Base-by-base conservation (phyloP, 2,888 invertebrate species). In the Galeruca laticollis region DNA sequence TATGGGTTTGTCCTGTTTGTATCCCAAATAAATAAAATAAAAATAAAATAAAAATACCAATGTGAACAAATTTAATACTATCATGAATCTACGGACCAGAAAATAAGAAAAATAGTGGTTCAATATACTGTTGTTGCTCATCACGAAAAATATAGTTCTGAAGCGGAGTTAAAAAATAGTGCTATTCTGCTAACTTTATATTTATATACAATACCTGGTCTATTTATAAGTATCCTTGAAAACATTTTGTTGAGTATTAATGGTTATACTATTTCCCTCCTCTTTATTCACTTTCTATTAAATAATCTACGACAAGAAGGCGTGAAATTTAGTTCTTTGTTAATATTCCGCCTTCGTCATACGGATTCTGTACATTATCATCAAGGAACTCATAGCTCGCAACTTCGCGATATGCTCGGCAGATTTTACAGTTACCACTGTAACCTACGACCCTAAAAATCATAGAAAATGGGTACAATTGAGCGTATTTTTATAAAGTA, bases 241-340 rank as follows among this genome's bases (percentile, higher is more conserved):
- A 60, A 69, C 61, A 63, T 60, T 60, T 68, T 49, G 63, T 35
- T 70, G 57, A 56, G 59, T 59, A 62, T 62, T 64, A 73, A 73
- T 69, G 73, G 69, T 71, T 70, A 63, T 47, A 15, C 18, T 5
- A 15, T 54, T 61, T 40, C 49, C 37, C 52, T 59, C 63, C 52
- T 33, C 40, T 60, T 43, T 43, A 51, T 65, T 70, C 68, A 72
- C 73, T 73, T 73, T 73, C 73, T 72, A 70, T 73, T 47, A 31
- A 59, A 66, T 60, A 68, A 59, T 63, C 62, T 60, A 63, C 64
- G 65, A 65, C 59, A 60, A 72, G 68, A 63, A 73, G 71, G 73
- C 73, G 73, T 73, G 68, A 73, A 73, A 73, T 68, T 63, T 60
- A 59, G 63, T 56, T 63, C 63, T 60, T 60, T 35, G 68, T 68